Conservation (phyloP, 2,888 invertebrate genomes). For the Netelia fuscicornis region DNA sequence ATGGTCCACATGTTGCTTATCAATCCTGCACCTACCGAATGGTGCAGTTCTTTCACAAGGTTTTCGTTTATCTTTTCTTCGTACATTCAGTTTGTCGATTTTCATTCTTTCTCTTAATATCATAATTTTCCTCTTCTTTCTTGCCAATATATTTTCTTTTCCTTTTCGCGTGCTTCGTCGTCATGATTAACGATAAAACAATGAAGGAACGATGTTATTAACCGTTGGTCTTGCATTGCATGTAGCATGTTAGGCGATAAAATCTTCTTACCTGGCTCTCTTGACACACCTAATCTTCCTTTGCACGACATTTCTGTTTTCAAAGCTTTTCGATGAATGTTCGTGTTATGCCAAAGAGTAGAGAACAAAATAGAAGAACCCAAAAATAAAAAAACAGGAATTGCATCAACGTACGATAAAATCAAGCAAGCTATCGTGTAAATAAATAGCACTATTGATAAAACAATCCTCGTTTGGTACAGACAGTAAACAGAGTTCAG, state of each 20-base stretch:
- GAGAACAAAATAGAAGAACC: background rate
- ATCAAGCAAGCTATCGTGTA: slow-evolving; percentile 1
- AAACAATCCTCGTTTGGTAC: too few relatives aligned
- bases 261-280: slow-evolving; percentile 19
- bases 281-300: slow-evolving; percentile 52
- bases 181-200: background rate
- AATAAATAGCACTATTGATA: too few relatives aligned
- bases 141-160: slow-evolving; percentile 7
- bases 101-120: slow-evolving; percentile 27
- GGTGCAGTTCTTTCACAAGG: slow-evolving; percentile 88
- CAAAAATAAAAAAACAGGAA: background rate
- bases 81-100: slow-evolving; percentile 59
- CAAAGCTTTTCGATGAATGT: slow-evolving; percentile 49
- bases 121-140: slow-evolving; percentile 21
- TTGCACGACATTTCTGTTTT: slow-evolving; percentile 48
- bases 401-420: slow-evolving; percentile 45
- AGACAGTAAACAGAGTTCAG: too few relatives aligned
- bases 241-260: slow-evolving; percentile 49
- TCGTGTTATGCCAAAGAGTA: slow-evolving; percentile 17
- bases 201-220: slow-evolving; percentile 13
- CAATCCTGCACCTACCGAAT: slow-evolving; percentile 87
- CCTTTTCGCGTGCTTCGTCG: slow-evolving; percentile 22
- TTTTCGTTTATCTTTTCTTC: slow-evolving; percentile 77
- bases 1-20: slow-evolving; percentile 89
- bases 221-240: slow-evolving; percentile 42